Evolutionary conservation across 2,888 invertebrate genomes (phyloP).

Genomic region (Hirtodrosophila histrioides): DNA sequence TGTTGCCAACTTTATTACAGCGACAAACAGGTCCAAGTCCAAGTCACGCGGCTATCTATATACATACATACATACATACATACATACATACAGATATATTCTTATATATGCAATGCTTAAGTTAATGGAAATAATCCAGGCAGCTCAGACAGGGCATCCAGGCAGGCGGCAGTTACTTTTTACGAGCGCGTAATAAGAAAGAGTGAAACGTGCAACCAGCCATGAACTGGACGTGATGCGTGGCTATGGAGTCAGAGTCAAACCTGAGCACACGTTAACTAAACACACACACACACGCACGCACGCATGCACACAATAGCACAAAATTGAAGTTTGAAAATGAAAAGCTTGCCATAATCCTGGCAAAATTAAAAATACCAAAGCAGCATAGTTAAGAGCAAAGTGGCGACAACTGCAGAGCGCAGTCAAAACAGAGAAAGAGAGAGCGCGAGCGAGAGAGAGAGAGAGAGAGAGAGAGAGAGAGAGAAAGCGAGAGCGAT

Average conservation of each 20-base stretch:
- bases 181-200: slow-evolving; percentile 79
- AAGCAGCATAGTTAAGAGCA: slow-evolving; percentile 19
- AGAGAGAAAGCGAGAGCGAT: slow-evolving; percentile 9
- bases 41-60: slow-evolving; percentile 1
- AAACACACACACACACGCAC: slow-evolving; percentile 36
- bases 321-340: slow-evolving; percentile 52
- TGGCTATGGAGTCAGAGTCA: slow-evolving; percentile 32
- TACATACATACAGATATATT: neutral
- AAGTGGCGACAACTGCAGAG: slow-evolving; percentile 10
- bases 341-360: slow-evolving; percentile 70
- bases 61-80: slow-evolving; percentile 25
- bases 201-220: slow-evolving; percentile 69
- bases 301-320: neutral
- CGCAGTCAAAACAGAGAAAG: slow-evolving; percentile 3
- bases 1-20: slow-evolving; percentile 78
- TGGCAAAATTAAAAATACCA: slow-evolving; percentile 72
- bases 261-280: slow-evolving; percentile 47
- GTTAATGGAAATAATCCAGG: slow-evolving; percentile 75
- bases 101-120: slow-evolving; percentile 54
- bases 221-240: slow-evolving; percentile 65
- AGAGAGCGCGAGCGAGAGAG: slow-evolving; percentile 18
- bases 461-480: slow-evolving; percentile 8
- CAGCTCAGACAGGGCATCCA: slow-evolving; percentile 29
- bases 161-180: slow-evolving; percentile 68
- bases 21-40: slow-evolving; percentile 65